Evolutionary conservation across 1,140 invertebrate genomes (phyloP).

Genomic region (Archivesica marissinica): DNA sequence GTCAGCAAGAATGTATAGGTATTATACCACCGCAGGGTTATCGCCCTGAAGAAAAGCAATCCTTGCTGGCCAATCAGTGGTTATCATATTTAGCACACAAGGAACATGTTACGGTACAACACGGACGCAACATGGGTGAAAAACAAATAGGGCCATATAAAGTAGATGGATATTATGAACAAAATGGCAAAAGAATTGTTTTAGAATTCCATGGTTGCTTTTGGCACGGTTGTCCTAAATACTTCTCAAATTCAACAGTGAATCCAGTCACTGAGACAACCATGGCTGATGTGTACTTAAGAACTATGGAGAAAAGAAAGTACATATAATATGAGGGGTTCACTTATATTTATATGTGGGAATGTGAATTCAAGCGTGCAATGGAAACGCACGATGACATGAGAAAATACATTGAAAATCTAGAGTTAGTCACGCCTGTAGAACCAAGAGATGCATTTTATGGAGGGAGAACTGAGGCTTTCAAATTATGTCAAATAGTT

Average conservation of each 20-base stretch:
- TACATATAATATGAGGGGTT: neutral
- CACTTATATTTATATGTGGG: neutral
- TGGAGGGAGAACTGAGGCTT: slow-evolving; percentile 24
- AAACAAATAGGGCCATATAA: slow-evolving; percentile 32
- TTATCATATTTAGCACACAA: neutral
- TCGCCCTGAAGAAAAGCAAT: slow-evolving; percentile 18
- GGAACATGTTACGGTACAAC: slow-evolving; percentile 16
- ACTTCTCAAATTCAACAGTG: slow-evolving; percentile 16
- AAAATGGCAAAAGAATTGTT: neutral
- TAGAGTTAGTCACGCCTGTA: slow-evolving; percentile 6
- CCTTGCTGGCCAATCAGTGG: slow-evolving; percentile 1
- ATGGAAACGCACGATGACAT: neutral
- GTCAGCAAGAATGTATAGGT: neutral
- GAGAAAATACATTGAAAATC: neutral
- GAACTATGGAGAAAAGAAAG: slow-evolving; percentile 13
- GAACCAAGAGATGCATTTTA: slow-evolving; percentile 35
- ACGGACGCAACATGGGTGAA: slow-evolving; percentile 45
- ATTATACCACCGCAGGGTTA: slow-evolving; percentile 32
- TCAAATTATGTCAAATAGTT: neutral
- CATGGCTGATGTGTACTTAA: slow-evolving; percentile 49
- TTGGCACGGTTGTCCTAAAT: slow-evolving; percentile 67
- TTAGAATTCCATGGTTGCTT: slow-evolving; percentile 66
- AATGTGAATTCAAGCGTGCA: slow-evolving; percentile 15
- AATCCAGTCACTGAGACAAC: slow-evolving; percentile 3
- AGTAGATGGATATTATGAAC: slow-evolving; percentile 47